phyloP scores from a whole-genome alignment of 2,888 invertebrate species.

The Monoplex corrugatus region DNA sequence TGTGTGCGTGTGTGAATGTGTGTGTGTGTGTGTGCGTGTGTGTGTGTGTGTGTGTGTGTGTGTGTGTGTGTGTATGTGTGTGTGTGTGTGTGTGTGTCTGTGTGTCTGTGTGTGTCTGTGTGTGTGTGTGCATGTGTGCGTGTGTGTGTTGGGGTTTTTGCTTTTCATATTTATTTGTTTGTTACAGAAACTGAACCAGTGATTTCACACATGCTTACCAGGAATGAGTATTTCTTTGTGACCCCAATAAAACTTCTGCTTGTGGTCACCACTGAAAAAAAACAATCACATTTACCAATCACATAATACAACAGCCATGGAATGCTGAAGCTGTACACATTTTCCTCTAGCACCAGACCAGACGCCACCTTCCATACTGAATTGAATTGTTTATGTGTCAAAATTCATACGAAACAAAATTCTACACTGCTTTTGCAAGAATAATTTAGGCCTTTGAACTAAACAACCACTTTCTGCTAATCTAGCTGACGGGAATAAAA shows the following conservation, averaged over 20 bases:
- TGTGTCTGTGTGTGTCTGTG: background rate
- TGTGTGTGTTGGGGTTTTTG: too few species aligned
- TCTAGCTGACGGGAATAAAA: too few species aligned
- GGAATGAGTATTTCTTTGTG: slow-evolving; percentile 97
- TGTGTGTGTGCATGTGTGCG: background rate
- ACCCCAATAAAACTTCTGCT: slow-evolving; percentile 99
- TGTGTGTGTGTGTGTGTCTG: background rate
- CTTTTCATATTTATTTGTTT: too few species aligned
- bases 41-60: background rate
- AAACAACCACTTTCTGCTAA: too few species aligned
- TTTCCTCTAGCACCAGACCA: too few species aligned
- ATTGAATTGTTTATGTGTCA: too few species aligned
- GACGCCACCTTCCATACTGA: too few species aligned
- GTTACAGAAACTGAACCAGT: too few species aligned
- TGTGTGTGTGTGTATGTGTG: background rate
- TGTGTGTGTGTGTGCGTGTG: background rate
- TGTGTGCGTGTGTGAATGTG: background rate
- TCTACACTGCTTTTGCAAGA: too few species aligned
- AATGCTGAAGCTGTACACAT: background rate
- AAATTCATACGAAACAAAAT: too few species aligned
- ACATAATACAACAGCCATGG: too few species aligned
- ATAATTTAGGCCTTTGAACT: too few species aligned
- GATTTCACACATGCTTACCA: slow-evolving; percentile 72
- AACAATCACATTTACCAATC: slow-evolving; percentile 80
- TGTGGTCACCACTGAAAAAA: slow-evolving; percentile 92